These are phyloP conservation scores for Anhinga rufa DNA, from an alignment of 2,113 vertebrate genomes.

Conservation along the genomic window DNA sequence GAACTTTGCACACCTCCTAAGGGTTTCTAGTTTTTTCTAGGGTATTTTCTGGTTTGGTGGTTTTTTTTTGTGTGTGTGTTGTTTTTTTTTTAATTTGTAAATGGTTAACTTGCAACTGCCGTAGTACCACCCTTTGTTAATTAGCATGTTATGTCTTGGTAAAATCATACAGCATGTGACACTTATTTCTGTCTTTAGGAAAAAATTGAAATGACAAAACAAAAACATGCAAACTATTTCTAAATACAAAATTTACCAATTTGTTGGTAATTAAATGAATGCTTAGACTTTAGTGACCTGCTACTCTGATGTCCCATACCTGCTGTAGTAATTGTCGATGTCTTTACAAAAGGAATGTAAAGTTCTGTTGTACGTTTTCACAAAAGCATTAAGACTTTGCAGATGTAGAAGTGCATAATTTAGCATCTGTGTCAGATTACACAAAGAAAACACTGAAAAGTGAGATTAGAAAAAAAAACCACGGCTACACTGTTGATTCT, in stretches of 20 bases:
- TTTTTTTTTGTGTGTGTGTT: too few species aligned
- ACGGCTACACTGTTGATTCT: not conserved
- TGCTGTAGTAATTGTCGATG: not conserved
- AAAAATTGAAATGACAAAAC: not conserved
- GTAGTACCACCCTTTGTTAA: not conserved
- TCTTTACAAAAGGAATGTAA: not conserved
- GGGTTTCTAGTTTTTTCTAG: not conserved
- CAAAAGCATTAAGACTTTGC: not conserved
- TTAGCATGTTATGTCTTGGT: not conserved
- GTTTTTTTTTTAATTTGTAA: not conserved
- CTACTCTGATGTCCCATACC: not conserved
- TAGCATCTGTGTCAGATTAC: not conserved
- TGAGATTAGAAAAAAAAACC: fast-evolving
- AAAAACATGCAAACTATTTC: not conserved
- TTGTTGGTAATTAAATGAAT: not conserved
- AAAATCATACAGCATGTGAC: not conserved
- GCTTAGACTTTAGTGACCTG: not conserved
- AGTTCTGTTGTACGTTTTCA: not conserved
- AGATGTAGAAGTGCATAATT: not conserved
- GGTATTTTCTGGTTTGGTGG: not conserved
- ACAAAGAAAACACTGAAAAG: not conserved
- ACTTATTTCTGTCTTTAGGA: not conserved
- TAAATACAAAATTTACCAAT: not conserved
- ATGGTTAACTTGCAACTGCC: not conserved
- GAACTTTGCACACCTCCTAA: not conserved